Percentiles rank a stretch among this genome's conserved stretches.
Evolutionary conservation across 1,140 invertebrate genomes (phyloP).

Genomic region (Cryptotermes secundus): DNA sequence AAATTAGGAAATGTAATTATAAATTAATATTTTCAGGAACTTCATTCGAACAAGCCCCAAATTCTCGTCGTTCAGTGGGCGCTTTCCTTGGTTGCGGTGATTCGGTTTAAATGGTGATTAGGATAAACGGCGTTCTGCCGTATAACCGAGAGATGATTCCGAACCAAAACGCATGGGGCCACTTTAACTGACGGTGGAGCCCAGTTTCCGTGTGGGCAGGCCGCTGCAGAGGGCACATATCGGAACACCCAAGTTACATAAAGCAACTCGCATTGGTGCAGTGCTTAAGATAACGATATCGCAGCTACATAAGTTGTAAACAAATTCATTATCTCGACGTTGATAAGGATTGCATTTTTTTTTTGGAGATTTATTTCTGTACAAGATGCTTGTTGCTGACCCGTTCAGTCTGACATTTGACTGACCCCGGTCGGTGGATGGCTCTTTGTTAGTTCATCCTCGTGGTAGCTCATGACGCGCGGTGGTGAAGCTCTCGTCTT

Average conservation of each 20-base stretch:
- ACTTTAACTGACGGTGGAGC: too few relatives aligned
- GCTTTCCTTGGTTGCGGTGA: too few relatives aligned
- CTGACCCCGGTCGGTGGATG: neutral
- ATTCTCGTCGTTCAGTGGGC: too few relatives aligned
- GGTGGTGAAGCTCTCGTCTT: neutral
- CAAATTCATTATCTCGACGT: neutral
- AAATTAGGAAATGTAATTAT: too few relatives aligned
- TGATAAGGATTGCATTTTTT: conserved; percentile 4
- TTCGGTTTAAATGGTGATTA: too few relatives aligned
- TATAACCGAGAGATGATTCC: too few relatives aligned
- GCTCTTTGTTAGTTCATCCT: neutral
- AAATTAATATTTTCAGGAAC: too few relatives aligned
- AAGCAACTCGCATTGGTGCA: neutral
- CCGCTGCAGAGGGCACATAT: neutral
- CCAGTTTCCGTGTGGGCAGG: neutral
- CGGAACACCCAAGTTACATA: neutral
- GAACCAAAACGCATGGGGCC: too few relatives aligned
- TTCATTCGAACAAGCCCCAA: too few relatives aligned
- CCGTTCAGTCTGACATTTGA: neutral
- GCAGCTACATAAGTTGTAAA: neutral
- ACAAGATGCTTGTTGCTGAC: neutral
- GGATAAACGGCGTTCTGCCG: too few relatives aligned
- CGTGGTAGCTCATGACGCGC: neutral
- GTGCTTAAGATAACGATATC: neutral
- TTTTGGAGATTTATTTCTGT: neutral